Conservation (phyloP, 1,140 invertebrate species). For the Spodoptera frugiperda region DNA sequence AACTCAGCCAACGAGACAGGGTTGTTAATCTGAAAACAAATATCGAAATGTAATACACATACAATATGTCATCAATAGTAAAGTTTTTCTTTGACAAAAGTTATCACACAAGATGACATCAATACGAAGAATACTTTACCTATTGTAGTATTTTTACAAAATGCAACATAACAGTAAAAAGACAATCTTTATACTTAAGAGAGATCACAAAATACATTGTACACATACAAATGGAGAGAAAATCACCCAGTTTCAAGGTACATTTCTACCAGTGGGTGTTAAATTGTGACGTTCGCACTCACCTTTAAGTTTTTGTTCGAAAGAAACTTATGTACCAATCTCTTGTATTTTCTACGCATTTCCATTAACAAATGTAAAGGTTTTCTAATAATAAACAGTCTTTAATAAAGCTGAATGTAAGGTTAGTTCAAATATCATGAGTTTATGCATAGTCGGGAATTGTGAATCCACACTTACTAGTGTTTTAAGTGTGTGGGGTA, state of each 20-base stretch:
- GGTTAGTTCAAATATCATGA: background rate
- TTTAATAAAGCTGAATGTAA: background rate
- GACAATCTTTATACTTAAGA: no score
- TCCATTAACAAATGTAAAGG: background rate
- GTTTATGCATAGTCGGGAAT: slow-evolving; percentile 1
- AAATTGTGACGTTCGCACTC: background rate
- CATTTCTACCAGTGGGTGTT: background rate
- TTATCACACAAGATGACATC: no score
- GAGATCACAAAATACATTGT: no score
- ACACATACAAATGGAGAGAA: background rate
- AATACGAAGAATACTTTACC: no score
- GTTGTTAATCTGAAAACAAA: no score
- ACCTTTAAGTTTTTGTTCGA: background rate
- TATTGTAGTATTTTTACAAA: no score
- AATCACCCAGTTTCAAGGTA: background rate
- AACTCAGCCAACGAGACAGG: no score
- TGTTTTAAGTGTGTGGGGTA: background rate
- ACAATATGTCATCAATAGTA: no score
- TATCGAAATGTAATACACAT: no score
- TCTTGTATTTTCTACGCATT: background rate
- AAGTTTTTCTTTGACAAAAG: no score
- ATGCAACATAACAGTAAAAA: no score
- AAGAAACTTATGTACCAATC: background rate
- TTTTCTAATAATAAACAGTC: background rate
- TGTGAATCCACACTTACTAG: background rate